A percentile compares a stretch with the other conserved stretches of the same genome.
phyloP scores from a whole-genome alignment of 2,797 vertebrate species.

The Anguilla megastoma region DNA sequence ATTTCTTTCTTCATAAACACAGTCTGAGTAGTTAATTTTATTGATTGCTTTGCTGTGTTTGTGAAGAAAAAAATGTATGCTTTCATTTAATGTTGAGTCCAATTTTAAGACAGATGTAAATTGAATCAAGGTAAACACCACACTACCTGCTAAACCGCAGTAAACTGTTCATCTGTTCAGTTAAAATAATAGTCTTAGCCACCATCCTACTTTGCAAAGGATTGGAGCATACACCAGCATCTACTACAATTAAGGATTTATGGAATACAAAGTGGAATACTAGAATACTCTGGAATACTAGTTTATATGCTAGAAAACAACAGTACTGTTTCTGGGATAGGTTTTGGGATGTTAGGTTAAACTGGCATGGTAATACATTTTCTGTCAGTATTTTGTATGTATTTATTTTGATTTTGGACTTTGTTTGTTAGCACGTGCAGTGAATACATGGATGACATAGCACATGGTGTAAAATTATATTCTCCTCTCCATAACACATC shows the following conservation, averaged over 20 bases:
- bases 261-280: not conserved
- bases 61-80: not conserved
- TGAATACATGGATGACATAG: not conserved
- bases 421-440: not conserved
- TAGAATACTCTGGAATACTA: not conserved
- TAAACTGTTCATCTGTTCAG: not conserved
- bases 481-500: not conserved
- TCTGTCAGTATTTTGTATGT: not conserved
- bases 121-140: not conserved
- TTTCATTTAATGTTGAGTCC: not conserved
- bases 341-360: not conserved
- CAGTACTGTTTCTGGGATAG: not conserved
- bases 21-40: not conserved
- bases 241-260: not conserved
- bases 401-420: not conserved
- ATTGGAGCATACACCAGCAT: not conserved
- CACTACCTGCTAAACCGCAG: not conserved
- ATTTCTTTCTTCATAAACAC: not conserved
- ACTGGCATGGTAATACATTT: not conserved
- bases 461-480: not conserved
- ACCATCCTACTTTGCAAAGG: not conserved
- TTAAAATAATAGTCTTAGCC: not conserved
- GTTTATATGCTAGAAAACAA: not conserved
- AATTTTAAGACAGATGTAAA: not conserved
- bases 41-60: constrained; percentile 5